These are phyloP conservation scores for Eulemur macaco DNA, from an alignment of 2,113 vertebrate species.

Conservation along the genomic window DNA sequence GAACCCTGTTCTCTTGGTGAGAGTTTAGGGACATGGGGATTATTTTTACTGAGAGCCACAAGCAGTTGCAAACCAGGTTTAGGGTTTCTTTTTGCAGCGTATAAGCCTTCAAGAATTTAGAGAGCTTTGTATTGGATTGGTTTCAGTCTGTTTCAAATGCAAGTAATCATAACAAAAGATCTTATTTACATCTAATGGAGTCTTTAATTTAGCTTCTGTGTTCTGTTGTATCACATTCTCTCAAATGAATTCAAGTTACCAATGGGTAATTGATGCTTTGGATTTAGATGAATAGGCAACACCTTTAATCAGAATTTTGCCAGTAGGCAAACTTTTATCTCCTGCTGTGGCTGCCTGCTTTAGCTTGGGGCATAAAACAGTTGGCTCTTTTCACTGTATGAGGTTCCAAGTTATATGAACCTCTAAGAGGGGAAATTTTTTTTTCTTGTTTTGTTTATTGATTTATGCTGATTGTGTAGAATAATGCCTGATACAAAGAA, in stretches of 20 bases:
- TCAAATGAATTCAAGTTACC: too few species aligned
- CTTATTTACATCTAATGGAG: neutral
- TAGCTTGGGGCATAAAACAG: neutral
- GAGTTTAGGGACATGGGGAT: neutral
- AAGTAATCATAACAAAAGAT: neutral
- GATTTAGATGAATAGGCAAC: neutral
- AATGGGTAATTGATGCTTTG: neutral
- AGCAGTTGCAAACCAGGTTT: neutral
- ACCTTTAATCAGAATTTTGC: neutral
- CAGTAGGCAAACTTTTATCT: neutral
- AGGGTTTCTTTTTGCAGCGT: neutral
- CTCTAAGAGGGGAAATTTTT: neutral
- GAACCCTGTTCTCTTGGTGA: neutral
- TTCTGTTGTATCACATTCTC: neutral
- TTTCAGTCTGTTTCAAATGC: neutral
- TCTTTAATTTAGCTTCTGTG: neutral
- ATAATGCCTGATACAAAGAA: neutral
- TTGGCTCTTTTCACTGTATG: neutral
- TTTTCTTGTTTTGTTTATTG: neutral
- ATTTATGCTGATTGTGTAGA: neutral
- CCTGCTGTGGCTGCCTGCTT: neutral
- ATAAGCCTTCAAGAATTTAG: neutral
- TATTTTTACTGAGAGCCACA: neutral
- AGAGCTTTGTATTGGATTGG: neutral
- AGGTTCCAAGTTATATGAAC: neutral